Evolutionary conservation across 2,888 invertebrate species (phyloP), one percentile per base, ranked within the genome.

Genomic region (Clepsis dumicolana): DNA sequence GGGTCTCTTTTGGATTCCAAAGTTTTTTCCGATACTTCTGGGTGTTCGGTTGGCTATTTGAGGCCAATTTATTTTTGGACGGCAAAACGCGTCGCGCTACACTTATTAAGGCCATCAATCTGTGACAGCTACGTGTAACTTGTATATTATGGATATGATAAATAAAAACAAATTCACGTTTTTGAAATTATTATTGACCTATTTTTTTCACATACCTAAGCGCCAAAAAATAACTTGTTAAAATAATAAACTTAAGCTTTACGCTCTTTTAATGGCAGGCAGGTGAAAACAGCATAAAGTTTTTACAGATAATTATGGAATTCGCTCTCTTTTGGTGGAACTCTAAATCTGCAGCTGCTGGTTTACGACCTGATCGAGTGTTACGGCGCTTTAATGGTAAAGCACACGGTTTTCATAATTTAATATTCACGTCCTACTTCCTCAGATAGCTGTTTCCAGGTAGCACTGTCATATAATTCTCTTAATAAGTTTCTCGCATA

Each of bases 401-500:
- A 29, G 32, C 56, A 32, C n/a, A 8, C 44, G 56, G 7, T 10
- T 56, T 27, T 44, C 44, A 27, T 59, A 44, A 60, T 60, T 25
- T 29, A 8, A 48, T 60, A 12, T 48, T 60, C 41, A 3, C 29
- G 25, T 41, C 35, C 16, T 53, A 27, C 16, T 48, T 48, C 48
- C 60, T 21, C 78, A 79, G 84, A 78, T 77, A 70, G 70, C 74
- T 63, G 60, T 41, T 67, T 63, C 63, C 65, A 80, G 80, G 76
- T 75, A 82, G 83, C 80, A 82, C 82, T 76, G 84, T 81, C 78
- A 75, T 83, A 81, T 84, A 85, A 85, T 85, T 84, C 79, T 80
- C 78, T 81, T 83, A 85, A 78, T 77, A 84, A 85, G 80, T 85
- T 83, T 74, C 77, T 77, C 75, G 71, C 74, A 77, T 81, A 80